Evolutionary conservation across 2,888 invertebrate species (phyloP).

Genomic region (Dexiosoma caninum): DNA sequence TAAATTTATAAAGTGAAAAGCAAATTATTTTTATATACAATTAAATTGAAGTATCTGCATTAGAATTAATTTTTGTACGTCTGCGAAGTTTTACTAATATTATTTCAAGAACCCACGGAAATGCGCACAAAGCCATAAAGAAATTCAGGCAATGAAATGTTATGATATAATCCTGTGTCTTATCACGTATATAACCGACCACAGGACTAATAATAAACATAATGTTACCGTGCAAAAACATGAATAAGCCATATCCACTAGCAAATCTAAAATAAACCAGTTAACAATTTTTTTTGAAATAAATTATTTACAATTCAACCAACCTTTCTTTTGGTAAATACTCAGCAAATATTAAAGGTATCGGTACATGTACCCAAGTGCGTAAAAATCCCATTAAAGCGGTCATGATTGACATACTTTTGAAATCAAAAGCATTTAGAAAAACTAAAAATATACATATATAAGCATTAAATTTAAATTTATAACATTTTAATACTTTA

Average conservation of each 20-base stretch:
- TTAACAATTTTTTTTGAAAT: not conserved
- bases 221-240: slow-evolving; percentile 84
- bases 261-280: slow-evolving; percentile 79
- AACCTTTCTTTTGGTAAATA: slow-evolving; percentile 81
- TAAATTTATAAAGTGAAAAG: not conserved
- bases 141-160: slow-evolving; percentile 84
- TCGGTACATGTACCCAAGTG: slow-evolving; percentile 84
- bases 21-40: not conserved
- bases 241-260: slow-evolving; percentile 85
- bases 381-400: slow-evolving; percentile 83
- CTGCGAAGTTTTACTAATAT: slow-evolving; percentile 70
- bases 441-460: slow-evolving; percentile 77
- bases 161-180: slow-evolving; percentile 82
- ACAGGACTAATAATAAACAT: slow-evolving; percentile 84
- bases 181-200: slow-evolving; percentile 82
- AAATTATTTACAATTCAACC: not conserved
- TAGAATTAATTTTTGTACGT: slow-evolving; percentile 32
- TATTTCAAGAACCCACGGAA: slow-evolving; percentile 84
- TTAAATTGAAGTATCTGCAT: not conserved
- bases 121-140: slow-evolving; percentile 82
- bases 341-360: slow-evolving; percentile 85
- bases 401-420: slow-evolving; percentile 81
- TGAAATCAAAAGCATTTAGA: slow-evolving; percentile 78
- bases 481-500: not conserved
- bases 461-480: not conserved